Percentiles rank a stretch among this genome's conserved stretches.
These are phyloP conservation scores for Arnoldichthys spilopterus DNA, from an alignment of 2,797 vertebrate species.

Conservation along the genomic window DNA sequence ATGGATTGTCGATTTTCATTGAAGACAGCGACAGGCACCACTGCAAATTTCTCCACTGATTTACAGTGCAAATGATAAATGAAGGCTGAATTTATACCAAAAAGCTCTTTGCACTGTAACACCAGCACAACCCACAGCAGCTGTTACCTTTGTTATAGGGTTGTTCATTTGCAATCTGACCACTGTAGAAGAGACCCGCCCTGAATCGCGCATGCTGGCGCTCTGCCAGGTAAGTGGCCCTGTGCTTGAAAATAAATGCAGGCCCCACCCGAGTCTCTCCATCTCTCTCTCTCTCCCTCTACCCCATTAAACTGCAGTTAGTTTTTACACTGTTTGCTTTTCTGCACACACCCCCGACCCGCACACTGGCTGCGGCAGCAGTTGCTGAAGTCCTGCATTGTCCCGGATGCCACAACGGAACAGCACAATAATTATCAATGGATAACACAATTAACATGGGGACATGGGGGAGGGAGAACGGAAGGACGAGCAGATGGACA, in stretches of 20 bases:
- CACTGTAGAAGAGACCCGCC: slow-evolving; percentile 38
- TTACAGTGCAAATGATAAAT: neutral
- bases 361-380: slow-evolving; percentile 24
- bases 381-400: slow-evolving; percentile 43
- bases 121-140: neutral
- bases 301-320: slow-evolving; percentile 24
- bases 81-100: neutral
- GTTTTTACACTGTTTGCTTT: slow-evolving; percentile 53
- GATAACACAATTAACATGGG: slow-evolving; percentile 67
- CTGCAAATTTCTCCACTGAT: neutral
- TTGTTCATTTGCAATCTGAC: slow-evolving; percentile 31
- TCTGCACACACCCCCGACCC: slow-evolving; percentile 43
- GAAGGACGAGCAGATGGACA: slow-evolving; percentile 40
- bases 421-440: slow-evolving; percentile 60
- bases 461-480: slow-evolving; percentile 51
- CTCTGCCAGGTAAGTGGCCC: slow-evolving; percentile 72
- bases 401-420: slow-evolving; percentile 55
- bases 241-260: slow-evolving; percentile 63
- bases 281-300: slow-evolving; percentile 3
- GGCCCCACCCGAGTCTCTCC: slow-evolving; percentile 72
- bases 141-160: slow-evolving; percentile 24
- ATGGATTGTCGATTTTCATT: slow-evolving; percentile 9
- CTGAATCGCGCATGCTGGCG: slow-evolving; percentile 58
- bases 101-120: neutral
- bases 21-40: neutral